Conservation (phyloP, 2,113 vertebrate genomes). For the Peromyscus leucopus region DNA sequence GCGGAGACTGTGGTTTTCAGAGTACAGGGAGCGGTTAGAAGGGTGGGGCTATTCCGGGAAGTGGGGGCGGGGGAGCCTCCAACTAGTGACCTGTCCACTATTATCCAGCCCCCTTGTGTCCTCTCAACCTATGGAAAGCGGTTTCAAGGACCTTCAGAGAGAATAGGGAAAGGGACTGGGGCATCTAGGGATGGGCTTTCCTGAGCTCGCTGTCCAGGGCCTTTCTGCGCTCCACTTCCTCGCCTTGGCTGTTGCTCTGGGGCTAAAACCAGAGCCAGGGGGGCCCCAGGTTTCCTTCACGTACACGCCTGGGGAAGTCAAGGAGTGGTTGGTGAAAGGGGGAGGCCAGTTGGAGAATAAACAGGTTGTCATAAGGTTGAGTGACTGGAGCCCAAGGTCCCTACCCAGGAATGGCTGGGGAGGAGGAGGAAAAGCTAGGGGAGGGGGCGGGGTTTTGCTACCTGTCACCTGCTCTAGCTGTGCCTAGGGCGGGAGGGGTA, state of each 20-base stretch:
- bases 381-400: constrained; percentile 46
- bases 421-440: constrained; percentile 71
- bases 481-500: constrained; percentile 64
- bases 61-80: neutral
- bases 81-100: neutral
- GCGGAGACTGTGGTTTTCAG: constrained; percentile 64
- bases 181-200: neutral
- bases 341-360: constrained; percentile 53
- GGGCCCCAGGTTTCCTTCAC: neutral
- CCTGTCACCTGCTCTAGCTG: constrained; percentile 81
- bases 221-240: neutral
- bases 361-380: constrained; percentile 62
- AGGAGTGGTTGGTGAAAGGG: constrained; percentile 34
- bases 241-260: neutral
- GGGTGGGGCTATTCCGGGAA: constrained; percentile 75
- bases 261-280: neutral
- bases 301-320: neutral
- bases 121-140: neutral
- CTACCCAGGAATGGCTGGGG: constrained; percentile 51
- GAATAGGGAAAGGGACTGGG: neutral
- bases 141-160: neutral
- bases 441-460: constrained; percentile 72
- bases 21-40: constrained; percentile 50
- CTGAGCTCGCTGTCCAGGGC: neutral
- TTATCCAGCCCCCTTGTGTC: neutral